Base-by-base conservation (phyloP, 2,797 vertebrate genomes). In the Acanthiza pusilla region DNA sequence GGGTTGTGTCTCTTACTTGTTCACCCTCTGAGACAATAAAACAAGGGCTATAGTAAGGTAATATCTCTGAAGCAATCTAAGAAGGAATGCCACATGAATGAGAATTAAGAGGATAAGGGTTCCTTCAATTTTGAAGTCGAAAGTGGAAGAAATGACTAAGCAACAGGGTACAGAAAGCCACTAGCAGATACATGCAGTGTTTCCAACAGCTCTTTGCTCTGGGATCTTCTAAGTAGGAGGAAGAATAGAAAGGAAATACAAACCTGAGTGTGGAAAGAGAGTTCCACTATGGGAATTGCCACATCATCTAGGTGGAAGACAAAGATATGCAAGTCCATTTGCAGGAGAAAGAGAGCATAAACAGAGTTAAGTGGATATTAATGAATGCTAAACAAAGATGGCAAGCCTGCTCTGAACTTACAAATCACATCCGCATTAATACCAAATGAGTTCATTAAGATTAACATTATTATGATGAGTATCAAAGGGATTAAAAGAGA, bases 381-480 rank as follows among this genome's bases (percentile, higher is more conserved):
- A 94, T 89, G 91, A 96, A 94, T 2, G 1, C 90, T 95, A 96
- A 97, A 97, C 93, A 85, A 94, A 62, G 72, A 93, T 96, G 95
- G 93, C 42, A 91, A 96, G 95, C 89, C 94, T 23, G 60, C 84
- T 96, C 88, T 88, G 62, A 80, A 72, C 90, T 95, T 96, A 96
- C 95, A 97, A 98, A 97, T 97, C 96, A 96, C 88, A 95, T 97
- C 96, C 94, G 96, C 91, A 94, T 97, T 97, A 96, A 97, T 88
- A 95, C 89, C 95, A 97, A 97, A 96, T 97, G 96, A 92, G 95
- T 93, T 97, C 96, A 97, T 97, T 95, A 97, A 97, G 97, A 98
- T 98, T 97, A 97, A 97, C 95, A 96, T 85, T 96, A 97, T 97
- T 97, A 97, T 96, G 97, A 98, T 97, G 96, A 97, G 95, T 97